phyloP scores from a whole-genome alignment of 2,797 vertebrate genomes.

The Acanthiza pusilla region DNA sequence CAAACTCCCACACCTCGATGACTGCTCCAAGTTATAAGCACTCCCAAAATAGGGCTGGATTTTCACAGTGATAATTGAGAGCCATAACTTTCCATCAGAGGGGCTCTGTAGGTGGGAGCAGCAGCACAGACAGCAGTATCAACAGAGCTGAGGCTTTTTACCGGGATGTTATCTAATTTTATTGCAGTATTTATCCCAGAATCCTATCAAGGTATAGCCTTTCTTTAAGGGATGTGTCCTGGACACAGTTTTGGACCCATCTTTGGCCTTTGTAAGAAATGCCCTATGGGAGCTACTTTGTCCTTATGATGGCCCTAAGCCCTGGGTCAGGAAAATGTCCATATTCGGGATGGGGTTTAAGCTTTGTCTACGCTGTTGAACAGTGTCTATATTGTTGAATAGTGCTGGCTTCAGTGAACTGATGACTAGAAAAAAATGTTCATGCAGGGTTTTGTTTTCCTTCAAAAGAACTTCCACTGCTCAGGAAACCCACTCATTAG shows the following conservation, averaged over 20 bases:
- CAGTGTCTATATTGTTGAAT: neutral
- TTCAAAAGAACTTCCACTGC: neutral
- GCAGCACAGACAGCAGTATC: conserved; percentile 4
- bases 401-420: neutral
- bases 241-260: neutral
- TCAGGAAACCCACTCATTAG: neutral
- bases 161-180: neutral
- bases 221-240: neutral
- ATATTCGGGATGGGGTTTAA: neutral
- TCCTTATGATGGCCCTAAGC: neutral
- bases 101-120: conserved; percentile 43
- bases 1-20: conserved; percentile 1
- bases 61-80: conserved; percentile 48
- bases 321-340: neutral
- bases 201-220: neutral
- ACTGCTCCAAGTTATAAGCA: neutral
- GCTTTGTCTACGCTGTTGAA: neutral
- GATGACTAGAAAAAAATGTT: neutral
- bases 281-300: no score
- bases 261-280: neutral
- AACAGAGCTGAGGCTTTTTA: neutral
- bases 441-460: neutral
- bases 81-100: conserved; percentile 35
- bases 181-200: neutral
- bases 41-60: conserved; percentile 51